Percentiles rank a stretch among this genome's conserved stretches.
phyloP scores from a whole-genome alignment of 2,113 vertebrate genomes.

The Cacatua alba region DNA sequence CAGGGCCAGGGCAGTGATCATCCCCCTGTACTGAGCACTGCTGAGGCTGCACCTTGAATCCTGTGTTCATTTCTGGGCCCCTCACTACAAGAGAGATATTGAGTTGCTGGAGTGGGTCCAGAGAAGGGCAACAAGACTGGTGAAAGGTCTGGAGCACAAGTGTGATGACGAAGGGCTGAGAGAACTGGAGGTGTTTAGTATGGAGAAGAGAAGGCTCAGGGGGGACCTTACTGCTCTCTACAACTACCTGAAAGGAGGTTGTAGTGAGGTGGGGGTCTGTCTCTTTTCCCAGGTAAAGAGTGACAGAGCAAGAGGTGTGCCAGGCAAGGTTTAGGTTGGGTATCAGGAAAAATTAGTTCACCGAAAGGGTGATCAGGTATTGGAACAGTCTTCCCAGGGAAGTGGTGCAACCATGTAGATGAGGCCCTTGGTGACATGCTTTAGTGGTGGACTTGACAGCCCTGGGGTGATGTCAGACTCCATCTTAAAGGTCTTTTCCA shows the following conservation, averaged over 20 bases:
- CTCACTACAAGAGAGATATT: too few relatives aligned
- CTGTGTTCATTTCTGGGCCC: neutral
- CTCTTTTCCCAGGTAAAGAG: neutral
- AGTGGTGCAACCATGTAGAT: neutral
- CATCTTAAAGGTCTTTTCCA: neutral
- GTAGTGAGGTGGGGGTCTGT: neutral
- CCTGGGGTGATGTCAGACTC: neutral
- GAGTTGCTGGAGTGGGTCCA: neutral
- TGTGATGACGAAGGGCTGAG: neutral
- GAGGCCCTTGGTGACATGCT: neutral
- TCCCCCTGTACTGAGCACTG: neutral
- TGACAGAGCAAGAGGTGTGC: neutral
- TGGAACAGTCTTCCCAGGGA: neutral
- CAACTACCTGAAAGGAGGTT: neutral
- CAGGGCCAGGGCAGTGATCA: neutral
- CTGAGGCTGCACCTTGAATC: neutral
- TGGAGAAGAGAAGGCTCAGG: neutral
- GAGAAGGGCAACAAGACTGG: neutral
- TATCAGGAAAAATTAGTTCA: neutral
- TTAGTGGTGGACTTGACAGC: neutral
- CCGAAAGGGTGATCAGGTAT: neutral
- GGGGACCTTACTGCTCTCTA: neutral
- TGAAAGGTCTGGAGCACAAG: too few relatives aligned
- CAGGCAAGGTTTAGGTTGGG: neutral
- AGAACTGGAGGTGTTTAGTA: neutral